These are phyloP conservation scores for Scaptomyza montana DNA, from an alignment of 1,140 invertebrate genomes.

Conservation along the genomic window DNA sequence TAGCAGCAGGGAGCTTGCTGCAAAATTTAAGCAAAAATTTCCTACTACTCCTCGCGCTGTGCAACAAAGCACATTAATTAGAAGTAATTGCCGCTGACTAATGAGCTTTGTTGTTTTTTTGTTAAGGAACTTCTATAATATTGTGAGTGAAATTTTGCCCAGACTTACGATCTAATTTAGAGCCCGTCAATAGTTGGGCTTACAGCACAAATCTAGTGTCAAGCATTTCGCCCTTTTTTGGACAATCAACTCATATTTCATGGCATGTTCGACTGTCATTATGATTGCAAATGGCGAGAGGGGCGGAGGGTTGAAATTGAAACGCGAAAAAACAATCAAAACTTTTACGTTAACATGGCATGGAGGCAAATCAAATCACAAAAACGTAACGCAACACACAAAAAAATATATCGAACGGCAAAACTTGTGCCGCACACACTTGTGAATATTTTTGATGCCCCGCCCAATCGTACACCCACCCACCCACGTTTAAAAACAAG, in stretches of 20 bases:
- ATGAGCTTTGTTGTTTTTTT: constrained; percentile 53
- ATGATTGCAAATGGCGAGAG: constrained; percentile 27
- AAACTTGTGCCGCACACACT: constrained; percentile 22
- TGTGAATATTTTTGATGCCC: constrained; percentile 42
- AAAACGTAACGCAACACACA: constrained; percentile 12
- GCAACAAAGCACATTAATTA: constrained; percentile 70
- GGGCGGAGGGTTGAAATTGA: constrained; percentile 44
- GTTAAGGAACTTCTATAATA: constrained; percentile 10
- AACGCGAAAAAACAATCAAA: constrained; percentile 74
- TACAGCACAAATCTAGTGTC: no score
- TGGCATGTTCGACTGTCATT: constrained; percentile 74
- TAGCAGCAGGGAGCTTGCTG: neutral
- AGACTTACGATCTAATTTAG: constrained; percentile 49
- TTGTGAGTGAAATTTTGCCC: neutral
- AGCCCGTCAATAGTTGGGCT: constrained; percentile 47
- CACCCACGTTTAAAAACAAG: no score
- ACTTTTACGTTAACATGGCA: constrained; percentile 49
- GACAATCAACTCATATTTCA: constrained; percentile 79
- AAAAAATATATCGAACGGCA: constrained; percentile 35
- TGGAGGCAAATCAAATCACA: constrained; percentile 19
- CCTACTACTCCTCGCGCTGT: constrained; percentile 35
- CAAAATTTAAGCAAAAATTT: constrained; percentile 75
- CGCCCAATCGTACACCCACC: neutral
- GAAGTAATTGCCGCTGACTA: constrained; percentile 69
- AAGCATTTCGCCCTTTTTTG: neutral